Percentiles rank a stretch among this genome's conserved stretches.
These are phyloP conservation scores for Spinus pinus DNA, from an alignment of 2,797 vertebrate species.

Conservation along the genomic window DNA sequence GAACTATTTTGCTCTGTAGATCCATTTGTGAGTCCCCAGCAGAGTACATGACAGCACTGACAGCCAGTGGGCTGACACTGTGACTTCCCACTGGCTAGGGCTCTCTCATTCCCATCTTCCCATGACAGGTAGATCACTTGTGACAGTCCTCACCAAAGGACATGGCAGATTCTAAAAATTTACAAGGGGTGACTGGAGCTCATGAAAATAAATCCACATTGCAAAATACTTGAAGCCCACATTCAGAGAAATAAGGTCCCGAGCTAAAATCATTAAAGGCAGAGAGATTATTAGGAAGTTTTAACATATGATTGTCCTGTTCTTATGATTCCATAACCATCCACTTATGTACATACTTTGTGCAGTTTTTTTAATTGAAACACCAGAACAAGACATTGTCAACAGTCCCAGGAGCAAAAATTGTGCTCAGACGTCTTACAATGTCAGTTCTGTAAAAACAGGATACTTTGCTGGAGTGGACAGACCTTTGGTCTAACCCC, in stretches of 20 bases:
- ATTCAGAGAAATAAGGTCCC: background rate
- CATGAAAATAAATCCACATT: background rate
- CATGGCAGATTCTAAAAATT: background rate
- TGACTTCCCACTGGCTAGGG: background rate
- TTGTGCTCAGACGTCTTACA: background rate
- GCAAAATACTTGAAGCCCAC: background rate
- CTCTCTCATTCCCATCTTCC: background rate
- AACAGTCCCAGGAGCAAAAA: background rate
- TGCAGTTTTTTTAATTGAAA: background rate
- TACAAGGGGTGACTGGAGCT: background rate
- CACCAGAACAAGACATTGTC: background rate
- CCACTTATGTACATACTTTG: background rate
- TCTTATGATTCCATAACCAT: background rate
- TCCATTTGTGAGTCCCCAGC: background rate
- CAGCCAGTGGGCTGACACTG: background rate
- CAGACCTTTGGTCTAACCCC: background rate
- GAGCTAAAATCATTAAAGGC: background rate
- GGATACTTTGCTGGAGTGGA: background rate
- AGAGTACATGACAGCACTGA: background rate
- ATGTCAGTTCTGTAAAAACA: background rate
- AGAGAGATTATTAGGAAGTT: background rate
- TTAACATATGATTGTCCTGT: background rate
- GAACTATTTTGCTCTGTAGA: background rate
- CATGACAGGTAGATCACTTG: background rate
- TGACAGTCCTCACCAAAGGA: background rate